These are phyloP conservation scores for Limnephilus auricula DNA, from an alignment of 2,888 invertebrate species.

Conservation along the genomic window DNA sequence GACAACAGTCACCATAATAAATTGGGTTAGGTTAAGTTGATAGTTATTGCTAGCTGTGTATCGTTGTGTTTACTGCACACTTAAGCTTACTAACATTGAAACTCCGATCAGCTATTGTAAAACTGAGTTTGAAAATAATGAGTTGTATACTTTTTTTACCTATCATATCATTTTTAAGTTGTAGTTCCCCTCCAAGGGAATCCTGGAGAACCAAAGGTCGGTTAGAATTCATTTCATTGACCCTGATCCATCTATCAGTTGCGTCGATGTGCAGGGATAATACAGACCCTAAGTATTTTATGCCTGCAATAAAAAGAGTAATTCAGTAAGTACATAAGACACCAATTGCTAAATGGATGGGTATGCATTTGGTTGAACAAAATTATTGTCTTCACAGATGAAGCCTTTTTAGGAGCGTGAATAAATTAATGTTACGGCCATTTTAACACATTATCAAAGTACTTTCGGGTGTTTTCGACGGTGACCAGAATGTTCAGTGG, in stretches of 20 bases:
- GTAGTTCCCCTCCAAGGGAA: background rate
- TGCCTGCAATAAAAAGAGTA: constrained; percentile 50
- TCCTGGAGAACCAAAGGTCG: constrained; percentile 33
- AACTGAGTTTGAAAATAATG: background rate
- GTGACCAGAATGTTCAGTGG: no score
- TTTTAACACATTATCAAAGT: no score
- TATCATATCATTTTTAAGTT: constrained; percentile 17
- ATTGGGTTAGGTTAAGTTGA: background rate
- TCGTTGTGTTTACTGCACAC: background rate
- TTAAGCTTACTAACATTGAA: background rate
- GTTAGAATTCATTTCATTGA: constrained; percentile 35
- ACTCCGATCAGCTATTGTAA: background rate
- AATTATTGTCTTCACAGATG: background rate
- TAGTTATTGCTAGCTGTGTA: background rate
- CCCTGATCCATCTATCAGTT: background rate
- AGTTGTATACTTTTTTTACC: constrained; percentile 4
- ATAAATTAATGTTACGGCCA: no score
- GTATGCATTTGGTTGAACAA: background rate
- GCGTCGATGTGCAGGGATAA: constrained; percentile 32
- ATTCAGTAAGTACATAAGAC: background rate
- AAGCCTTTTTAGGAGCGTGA: no score
- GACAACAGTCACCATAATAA: background rate
- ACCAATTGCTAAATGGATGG: background rate
- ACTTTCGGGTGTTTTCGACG: no score
- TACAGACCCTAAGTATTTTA: constrained; percentile 50